These are phyloP conservation scores for Anas flavirostris DNA, from an alignment of 2,797 vertebrate species.

Conservation along the genomic window DNA sequence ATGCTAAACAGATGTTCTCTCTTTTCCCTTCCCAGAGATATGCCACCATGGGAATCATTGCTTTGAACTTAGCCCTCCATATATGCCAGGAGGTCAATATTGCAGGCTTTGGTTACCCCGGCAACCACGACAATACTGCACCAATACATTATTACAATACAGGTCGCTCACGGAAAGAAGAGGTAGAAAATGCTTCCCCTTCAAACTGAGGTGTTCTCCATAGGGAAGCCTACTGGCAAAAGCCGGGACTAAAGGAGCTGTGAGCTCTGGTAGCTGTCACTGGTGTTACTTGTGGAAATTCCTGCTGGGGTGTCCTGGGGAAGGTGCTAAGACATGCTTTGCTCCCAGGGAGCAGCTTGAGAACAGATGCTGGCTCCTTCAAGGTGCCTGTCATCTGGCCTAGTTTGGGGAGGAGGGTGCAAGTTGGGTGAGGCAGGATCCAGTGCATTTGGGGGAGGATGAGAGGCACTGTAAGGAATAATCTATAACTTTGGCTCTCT, in stretches of 20 bases:
- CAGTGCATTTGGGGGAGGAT: not conserved
- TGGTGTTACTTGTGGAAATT: not conserved
- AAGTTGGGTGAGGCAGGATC: not conserved
- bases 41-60: not conserved
- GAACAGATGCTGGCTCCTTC: not conserved
- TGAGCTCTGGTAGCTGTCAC: not conserved
- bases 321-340: not conserved
- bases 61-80: conserved; percentile 12
- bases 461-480: not conserved
- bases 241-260: not conserved
- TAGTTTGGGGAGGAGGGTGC: not conserved
- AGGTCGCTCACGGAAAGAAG: not conserved
- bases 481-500: not conserved
- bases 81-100: not conserved
- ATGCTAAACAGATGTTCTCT: not conserved
- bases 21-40: not conserved
- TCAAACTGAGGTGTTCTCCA: not conserved
- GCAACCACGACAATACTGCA: not conserved
- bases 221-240: not conserved
- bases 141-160: not conserved
- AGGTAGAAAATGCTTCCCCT: not conserved
- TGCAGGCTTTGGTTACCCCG: conserved; percentile 18
- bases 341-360: not conserved
- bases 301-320: not conserved
- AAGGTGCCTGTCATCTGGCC: not conserved